Base-by-base conservation (phyloP, 2,888 invertebrate species). In the Tenthredo livida region DNA sequence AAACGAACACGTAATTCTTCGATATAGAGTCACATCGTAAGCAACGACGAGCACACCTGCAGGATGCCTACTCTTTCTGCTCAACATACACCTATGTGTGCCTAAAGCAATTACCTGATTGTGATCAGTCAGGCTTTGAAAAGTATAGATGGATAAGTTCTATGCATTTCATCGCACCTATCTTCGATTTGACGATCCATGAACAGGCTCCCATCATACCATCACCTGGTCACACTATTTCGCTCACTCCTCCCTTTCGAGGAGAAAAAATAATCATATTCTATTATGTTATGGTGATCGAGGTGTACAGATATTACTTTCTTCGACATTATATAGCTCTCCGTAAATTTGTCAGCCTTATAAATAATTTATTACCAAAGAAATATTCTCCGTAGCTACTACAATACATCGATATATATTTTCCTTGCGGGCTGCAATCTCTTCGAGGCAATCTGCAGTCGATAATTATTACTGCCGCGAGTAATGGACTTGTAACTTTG, bases 401-500 rank as follows among this genome's bases (percentile, higher is more conserved):
- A 15, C 25, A 50, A 12, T 21, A 6, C 10, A 77, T 77, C 29
- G 50, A 77, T 0, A 43, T 0, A 43, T 72, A n/a, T 67, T 67
- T 33, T 67, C 33, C 21, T 12, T 70, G 72, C n/a, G 17, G 54
- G 77, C n/a, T n/a, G n/a, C 54, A 54, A 77, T 77, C 33, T 29
- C 29, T 47, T 29, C 17, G 33, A n/a, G 43, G 72, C 21, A 73
- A 73, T 73, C 25, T 73, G 72, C n/a, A 29, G 54, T 29, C 54
- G 47, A 54, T 77, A 77, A 77, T 50, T 77, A 77, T 77, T 50
- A 77, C 54, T 9, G 9, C 29, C 17, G 15, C 21, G 17, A 29
- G 77, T 77, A 77, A 77, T 77, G 54, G 33, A 54, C 77, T 77
- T 77, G 61, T 58, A 61, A 61, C 58, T 80, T 61, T 58, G 80